Evolutionary conservation across 2,797 vertebrate genomes (phyloP).

Genomic region (Sebastes minor): DNA sequence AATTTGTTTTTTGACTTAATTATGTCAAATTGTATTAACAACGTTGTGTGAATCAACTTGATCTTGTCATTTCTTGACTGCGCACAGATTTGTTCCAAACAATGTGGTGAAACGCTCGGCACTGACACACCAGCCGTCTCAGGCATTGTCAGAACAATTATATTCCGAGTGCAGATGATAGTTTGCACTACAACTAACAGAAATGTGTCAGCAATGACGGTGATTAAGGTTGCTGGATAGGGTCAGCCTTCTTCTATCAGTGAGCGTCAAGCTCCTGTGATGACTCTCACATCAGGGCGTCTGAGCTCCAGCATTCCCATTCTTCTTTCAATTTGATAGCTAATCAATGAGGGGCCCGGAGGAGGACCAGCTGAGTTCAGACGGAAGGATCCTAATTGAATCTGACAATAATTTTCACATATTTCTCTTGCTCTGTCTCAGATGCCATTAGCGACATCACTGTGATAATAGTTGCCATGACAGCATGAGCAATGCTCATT

Average conservation of each 20-base stretch:
- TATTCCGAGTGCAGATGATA: slow-evolving; percentile 48
- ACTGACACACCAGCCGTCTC: slow-evolving; percentile 26
- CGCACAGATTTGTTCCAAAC: slow-evolving; percentile 1
- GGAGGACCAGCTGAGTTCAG: slow-evolving; percentile 85
- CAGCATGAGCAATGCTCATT: slow-evolving; percentile 90
- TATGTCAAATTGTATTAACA: slow-evolving; percentile 33
- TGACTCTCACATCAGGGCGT: slow-evolving; percentile 76
- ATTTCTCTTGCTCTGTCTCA: slow-evolving; percentile 85
- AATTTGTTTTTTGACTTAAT: slow-evolving; percentile 31
- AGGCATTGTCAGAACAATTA: slow-evolving; percentile 73
- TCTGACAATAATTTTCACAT: slow-evolving; percentile 90
- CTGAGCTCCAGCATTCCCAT: slow-evolving; percentile 62
- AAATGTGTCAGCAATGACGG: slow-evolving; percentile 76
- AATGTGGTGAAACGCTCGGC: slow-evolving; percentile 8
- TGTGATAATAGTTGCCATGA: slow-evolving; percentile 89
- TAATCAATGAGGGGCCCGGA: slow-evolving; percentile 84
- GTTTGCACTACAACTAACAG: slow-evolving; percentile 66
- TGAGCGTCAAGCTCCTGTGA: slow-evolving; percentile 63
- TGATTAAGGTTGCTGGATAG: slow-evolving; percentile 77
- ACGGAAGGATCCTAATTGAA: slow-evolving; percentile 86
- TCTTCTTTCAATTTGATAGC: slow-evolving; percentile 82
- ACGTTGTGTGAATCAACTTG: slow-evolving; percentile 1
- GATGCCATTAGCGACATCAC: slow-evolving; percentile 87
- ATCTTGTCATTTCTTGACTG: slow-evolving; percentile 4
- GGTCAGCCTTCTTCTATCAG: slow-evolving; percentile 73